These are phyloP conservation scores for Notodonta ziczac DNA, from an alignment of 2,888 invertebrate species.

Conservation along the genomic window DNA sequence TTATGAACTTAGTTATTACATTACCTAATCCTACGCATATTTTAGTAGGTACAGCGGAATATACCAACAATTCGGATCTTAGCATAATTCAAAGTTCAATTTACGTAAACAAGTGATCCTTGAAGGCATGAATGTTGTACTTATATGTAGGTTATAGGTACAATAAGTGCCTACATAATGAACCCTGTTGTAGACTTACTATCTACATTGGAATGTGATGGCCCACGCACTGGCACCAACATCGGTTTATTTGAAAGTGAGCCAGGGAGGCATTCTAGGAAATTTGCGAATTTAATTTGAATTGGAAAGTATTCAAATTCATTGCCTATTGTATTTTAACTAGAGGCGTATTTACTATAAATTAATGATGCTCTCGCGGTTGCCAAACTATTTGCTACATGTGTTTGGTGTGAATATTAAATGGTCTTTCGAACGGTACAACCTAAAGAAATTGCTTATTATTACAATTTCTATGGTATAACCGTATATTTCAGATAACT, in stretches of 20 bases:
- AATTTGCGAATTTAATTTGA: constrained; percentile 21
- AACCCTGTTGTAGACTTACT: not conserved
- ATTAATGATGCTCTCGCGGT: constrained; percentile 15
- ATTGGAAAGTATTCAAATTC: constrained; percentile 33
- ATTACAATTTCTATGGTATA: too few relatives aligned
- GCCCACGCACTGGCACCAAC: constrained; percentile 28
- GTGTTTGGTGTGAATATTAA: not conserved
- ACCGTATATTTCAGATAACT: too few relatives aligned
- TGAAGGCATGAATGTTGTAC: constrained; percentile 33
- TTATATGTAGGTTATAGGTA: constrained; percentile 36
- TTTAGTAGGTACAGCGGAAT: not conserved
- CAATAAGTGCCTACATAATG: constrained; percentile 27
- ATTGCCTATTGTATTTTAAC: constrained; percentile 16
- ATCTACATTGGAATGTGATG: constrained; percentile 8
- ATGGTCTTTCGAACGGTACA: not conserved
- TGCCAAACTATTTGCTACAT: not conserved
- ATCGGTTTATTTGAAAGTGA: constrained; percentile 20
- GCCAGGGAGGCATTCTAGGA: constrained; percentile 17
- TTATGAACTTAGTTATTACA: too few relatives aligned
- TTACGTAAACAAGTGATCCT: constrained; percentile 42
- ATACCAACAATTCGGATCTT: not conserved
- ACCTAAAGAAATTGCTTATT: too few relatives aligned
- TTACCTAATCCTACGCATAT: not conserved
- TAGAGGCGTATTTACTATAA: constrained; percentile 14
- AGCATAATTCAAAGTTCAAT: constrained; percentile 14